Percentiles rank a stretch among this genome's conserved stretches.
Evolutionary conservation across 1,140 invertebrate genomes (phyloP).

Genomic region (Polyergus mexicanus): DNA sequence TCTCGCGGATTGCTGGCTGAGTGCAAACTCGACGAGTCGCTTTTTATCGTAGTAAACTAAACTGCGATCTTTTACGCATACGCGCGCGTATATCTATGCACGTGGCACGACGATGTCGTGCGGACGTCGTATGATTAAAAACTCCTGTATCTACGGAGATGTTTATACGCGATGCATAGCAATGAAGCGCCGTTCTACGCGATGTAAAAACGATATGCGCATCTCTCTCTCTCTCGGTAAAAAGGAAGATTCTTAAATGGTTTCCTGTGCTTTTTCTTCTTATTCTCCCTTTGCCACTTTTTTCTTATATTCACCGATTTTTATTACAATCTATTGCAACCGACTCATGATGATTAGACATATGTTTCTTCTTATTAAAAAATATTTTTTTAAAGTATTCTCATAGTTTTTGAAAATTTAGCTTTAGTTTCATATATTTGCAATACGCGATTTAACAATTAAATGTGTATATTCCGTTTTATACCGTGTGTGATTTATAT

Average conservation of each 20-base stretch:
- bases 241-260: constrained; percentile 36
- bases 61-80: constrained; percentile 37
- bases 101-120: constrained; percentile 31
- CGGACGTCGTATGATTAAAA: constrained; percentile 55
- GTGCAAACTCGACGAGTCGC: constrained; percentile 11
- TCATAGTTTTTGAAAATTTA: constrained; percentile 24
- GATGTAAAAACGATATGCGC: constrained; percentile 43
- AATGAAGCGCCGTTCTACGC: constrained; percentile 32
- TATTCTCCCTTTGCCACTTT: neutral
- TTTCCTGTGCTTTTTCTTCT: constrained; percentile 36
- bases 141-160: constrained; percentile 30
- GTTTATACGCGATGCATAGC: constrained; percentile 54
- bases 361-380: neutral
- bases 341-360: neutral
- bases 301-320: neutral
- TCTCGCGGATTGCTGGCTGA: constrained; percentile 17
- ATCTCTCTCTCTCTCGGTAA: constrained; percentile 26
- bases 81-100: constrained; percentile 9
- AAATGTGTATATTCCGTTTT: neutral
- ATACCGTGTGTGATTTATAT: neutral
- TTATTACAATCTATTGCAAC: constrained; percentile 2
- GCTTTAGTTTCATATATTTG: neutral
- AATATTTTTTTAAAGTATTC: constrained; percentile 9
- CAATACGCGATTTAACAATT: neutral
- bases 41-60: constrained; percentile 34